Conservation (phyloP, 2,888 invertebrate genomes). For the Cyaniris semiargus region DNA sequence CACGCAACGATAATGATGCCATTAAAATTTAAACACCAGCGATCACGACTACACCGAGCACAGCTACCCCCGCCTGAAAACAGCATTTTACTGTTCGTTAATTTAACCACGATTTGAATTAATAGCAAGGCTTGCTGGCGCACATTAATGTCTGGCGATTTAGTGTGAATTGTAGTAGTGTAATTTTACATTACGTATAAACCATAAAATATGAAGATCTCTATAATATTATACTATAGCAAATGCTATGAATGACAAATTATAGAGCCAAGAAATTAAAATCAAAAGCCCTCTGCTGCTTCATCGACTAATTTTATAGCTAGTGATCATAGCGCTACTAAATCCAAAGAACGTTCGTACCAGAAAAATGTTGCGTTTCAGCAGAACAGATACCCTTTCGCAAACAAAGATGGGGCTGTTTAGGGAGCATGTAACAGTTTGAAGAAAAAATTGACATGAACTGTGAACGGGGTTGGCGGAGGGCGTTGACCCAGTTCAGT, state of each 20-base stretch:
- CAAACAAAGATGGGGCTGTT: background rate
- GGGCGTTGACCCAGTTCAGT: constrained; percentile 45
- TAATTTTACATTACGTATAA: background rate
- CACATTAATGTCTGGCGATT: background rate
- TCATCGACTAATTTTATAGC: background rate
- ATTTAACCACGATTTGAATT: background rate
- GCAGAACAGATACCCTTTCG: background rate
- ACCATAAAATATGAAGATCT: background rate
- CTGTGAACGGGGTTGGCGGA: constrained; percentile 32
- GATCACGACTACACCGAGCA: constrained; percentile 23
- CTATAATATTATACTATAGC: background rate
- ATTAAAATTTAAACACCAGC: constrained; percentile 30
- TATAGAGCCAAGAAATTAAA: background rate
- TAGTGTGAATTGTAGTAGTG: background rate
- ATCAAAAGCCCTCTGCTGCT: background rate
- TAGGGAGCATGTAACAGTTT: background rate
- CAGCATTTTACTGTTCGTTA: background rate
- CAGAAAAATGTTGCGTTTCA: background rate
- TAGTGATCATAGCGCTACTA: background rate
- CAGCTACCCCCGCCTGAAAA: constrained; percentile 27
- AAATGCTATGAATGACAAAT: background rate
- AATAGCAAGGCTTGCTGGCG: background rate
- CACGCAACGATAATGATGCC: constrained; percentile 28
- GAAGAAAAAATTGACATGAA: constrained; percentile 32
- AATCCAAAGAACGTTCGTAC: no score